Percentiles rank a stretch among this genome's conserved stretches.
phyloP scores from a whole-genome alignment of 2,797 vertebrate genomes.

The Sibirionetta formosa region DNA sequence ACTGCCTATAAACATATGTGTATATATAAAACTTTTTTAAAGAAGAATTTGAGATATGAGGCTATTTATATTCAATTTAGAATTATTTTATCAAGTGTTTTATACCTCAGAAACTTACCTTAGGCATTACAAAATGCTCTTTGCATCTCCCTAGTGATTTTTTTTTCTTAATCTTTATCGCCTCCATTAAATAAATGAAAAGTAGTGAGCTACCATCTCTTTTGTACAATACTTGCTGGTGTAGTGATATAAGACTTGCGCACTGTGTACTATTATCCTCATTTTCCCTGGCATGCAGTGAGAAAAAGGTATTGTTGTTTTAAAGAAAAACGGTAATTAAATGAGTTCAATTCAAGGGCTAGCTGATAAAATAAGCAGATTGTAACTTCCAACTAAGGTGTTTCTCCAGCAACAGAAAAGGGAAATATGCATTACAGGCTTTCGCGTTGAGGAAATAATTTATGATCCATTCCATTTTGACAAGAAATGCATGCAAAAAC shows the following conservation, averaged over 20 bases:
- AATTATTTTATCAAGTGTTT: not conserved
- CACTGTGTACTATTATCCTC: not conserved
- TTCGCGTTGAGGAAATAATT: not conserved
- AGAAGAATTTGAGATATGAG: not conserved
- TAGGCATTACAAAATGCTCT: not conserved
- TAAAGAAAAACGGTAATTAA: not conserved
- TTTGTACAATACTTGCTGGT: not conserved
- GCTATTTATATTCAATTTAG: not conserved
- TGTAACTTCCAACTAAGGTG: not conserved
- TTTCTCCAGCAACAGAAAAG: not conserved
- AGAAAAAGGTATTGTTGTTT: too few relatives aligned
- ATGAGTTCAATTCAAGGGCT: not conserved
- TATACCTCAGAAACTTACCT: not conserved
- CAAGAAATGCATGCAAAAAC: not conserved
- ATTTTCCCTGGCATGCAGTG: not conserved
- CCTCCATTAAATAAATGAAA: not conserved
- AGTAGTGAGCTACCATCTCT: not conserved
- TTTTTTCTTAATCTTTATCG: not conserved
- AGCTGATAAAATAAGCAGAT: not conserved
- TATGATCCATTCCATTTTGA: not conserved
- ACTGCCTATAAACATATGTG: too few relatives aligned
- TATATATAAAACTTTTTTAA: not conserved
- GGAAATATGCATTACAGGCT: accelerated
- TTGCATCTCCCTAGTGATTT: not conserved
- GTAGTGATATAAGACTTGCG: accelerated